Conservation (phyloP, 1,140 invertebrate genomes). For the Melanaphis sacchari region DNA sequence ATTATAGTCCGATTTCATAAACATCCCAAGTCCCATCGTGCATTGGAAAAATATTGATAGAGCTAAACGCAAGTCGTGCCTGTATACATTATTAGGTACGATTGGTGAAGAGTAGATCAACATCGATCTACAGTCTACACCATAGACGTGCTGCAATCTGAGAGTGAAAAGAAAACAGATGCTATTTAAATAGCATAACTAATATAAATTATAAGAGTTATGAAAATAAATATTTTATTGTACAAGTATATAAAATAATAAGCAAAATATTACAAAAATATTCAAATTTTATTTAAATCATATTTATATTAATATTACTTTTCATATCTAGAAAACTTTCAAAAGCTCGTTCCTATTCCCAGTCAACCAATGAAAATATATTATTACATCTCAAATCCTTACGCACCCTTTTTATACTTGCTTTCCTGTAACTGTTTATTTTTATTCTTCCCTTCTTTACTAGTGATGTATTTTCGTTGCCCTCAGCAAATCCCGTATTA, state of each 20-base stretch:
- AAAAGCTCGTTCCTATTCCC: not conserved
- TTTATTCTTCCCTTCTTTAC: not conserved
- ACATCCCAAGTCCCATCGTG: not conserved
- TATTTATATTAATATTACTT: slow-evolving; percentile 29
- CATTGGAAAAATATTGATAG: no score
- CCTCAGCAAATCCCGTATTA: not conserved
- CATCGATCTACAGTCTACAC: no score
- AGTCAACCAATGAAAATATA: slow-evolving; percentile 8
- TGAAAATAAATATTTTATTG: not conserved
- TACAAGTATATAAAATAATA: not conserved
- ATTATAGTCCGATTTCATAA: not conserved
- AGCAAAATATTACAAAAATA: slow-evolving; percentile 19
- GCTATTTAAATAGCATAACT: not conserved
- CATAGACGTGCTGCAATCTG: not conserved
- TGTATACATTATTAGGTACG: no score
- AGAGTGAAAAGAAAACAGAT: not conserved
- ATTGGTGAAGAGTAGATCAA: no score
- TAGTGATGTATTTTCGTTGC: slow-evolving; percentile 8
- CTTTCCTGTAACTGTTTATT: slow-evolving; percentile 26
- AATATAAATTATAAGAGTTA: not conserved
- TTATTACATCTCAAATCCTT: slow-evolving; percentile 17
- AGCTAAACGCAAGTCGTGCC: no score
- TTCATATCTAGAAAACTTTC: not conserved
- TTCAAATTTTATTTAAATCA: not conserved
- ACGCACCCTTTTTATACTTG: not conserved